These are phyloP conservation scores for Zaprionus bogoriensis DNA, from an alignment of 2,888 invertebrate genomes.

Conservation along the genomic window DNA sequence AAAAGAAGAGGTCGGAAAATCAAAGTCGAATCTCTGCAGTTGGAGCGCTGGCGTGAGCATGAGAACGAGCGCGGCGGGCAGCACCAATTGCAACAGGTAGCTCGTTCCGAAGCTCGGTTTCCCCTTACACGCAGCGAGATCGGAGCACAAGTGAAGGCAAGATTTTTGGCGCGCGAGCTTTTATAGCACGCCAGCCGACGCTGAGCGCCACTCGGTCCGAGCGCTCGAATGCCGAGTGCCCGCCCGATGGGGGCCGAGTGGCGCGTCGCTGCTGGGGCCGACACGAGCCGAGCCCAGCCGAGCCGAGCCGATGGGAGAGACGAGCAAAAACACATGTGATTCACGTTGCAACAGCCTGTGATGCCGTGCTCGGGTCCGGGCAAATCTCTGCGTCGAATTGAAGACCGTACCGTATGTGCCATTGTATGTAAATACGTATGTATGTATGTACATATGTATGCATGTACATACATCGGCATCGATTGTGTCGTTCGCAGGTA, in stretches of 20 bases:
- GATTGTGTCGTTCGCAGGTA: conserved; percentile 78
- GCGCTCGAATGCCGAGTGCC: conserved; percentile 28
- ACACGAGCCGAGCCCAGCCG: conserved; percentile 45
- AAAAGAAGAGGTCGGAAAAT: conserved; percentile 47
- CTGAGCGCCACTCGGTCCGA: conserved; percentile 45
- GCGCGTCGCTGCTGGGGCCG: too few relatives aligned
- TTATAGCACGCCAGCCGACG: conserved; percentile 66
- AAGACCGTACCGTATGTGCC: conserved; percentile 40
- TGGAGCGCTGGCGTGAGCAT: conserved; percentile 37
- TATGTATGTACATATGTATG: not conserved
- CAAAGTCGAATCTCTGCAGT: conserved; percentile 38
- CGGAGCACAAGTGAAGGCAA: conserved; percentile 52
- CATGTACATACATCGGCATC: conserved; percentile 41
- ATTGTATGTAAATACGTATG: not conserved
- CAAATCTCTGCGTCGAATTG: conserved; percentile 67
- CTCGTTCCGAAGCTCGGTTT: conserved; percentile 17
- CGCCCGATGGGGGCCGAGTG: conserved; percentile 48
- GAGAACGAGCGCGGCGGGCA: conserved; percentile 13
- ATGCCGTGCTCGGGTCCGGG: conserved; percentile 10
- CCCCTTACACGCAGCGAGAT: conserved; percentile 47
- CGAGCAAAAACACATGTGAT: conserved; percentile 54
- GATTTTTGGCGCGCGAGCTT: conserved; percentile 80
- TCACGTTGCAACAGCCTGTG: conserved; percentile 51
- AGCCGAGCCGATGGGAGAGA: conserved; percentile 26
- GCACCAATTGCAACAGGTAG: conserved; percentile 75